These are phyloP conservation scores for Tortricodes alternella DNA, from an alignment of 2,888 invertebrate genomes.

Conservation along the genomic window DNA sequence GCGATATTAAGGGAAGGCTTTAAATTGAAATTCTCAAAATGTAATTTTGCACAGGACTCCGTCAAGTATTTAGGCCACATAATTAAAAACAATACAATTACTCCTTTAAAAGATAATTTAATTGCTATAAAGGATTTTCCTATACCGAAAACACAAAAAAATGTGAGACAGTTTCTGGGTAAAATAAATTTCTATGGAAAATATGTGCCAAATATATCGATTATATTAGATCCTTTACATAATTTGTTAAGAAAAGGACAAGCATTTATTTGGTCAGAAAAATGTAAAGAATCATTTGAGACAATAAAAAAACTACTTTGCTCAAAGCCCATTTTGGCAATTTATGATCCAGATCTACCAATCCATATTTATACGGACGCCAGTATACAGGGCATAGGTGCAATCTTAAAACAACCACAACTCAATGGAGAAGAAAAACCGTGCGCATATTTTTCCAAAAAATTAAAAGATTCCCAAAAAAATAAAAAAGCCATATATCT, in stretches of 20 bases:
- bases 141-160: slow-evolving; percentile 25
- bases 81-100: slow-evolving; percentile 21
- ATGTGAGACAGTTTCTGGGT: slow-evolving; percentile 29
- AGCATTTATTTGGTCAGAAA: slow-evolving; percentile 4
- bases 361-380: background rate
- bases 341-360: background rate
- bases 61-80: slow-evolving; percentile 35
- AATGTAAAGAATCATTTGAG: slow-evolving; percentile 15
- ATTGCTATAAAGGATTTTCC: slow-evolving; percentile 31
- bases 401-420: background rate
- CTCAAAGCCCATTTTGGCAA: background rate
- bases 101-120: slow-evolving; percentile 25
- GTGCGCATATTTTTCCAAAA: slow-evolving; percentile 31
- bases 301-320: background rate
- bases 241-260: slow-evolving; percentile 35
- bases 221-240: slow-evolving; percentile 37
- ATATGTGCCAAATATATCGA: slow-evolving; percentile 30
- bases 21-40: slow-evolving; percentile 37
- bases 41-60: slow-evolving; percentile 29
- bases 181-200: slow-evolving; percentile 30
- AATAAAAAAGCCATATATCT: slow-evolving; percentile 20
- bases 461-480: slow-evolving; percentile 24
- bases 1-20: slow-evolving; percentile 36
- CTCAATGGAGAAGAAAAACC: slow-evolving; percentile 19
- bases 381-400: background rate